These are phyloP conservation scores for Drosophila burlai DNA, from an alignment of 1,140 invertebrate species.

Conservation along the genomic window DNA sequence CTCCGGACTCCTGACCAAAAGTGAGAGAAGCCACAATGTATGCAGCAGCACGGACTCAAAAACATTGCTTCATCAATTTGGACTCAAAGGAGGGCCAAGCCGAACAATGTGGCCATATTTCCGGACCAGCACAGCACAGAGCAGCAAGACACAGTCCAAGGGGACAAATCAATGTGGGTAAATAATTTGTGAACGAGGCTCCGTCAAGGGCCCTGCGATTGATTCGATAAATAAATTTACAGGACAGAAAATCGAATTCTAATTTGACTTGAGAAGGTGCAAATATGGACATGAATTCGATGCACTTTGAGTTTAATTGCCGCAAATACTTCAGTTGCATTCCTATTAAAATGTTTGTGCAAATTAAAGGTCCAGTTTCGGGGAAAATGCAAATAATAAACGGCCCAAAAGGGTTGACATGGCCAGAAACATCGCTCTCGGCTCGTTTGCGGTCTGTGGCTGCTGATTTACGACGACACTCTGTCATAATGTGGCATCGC, in stretches of 20 bases:
- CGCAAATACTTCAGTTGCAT: slow-evolving; percentile 13
- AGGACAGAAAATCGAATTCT: slow-evolving; percentile 35
- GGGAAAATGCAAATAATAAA: slow-evolving; percentile 19
- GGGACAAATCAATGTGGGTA: slow-evolving; percentile 44
- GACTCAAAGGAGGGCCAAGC: slow-evolving; percentile 7
- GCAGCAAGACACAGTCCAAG: slow-evolving; percentile 9
- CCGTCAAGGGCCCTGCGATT: slow-evolving; percentile 27
- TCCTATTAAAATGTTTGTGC: slow-evolving; percentile 24
- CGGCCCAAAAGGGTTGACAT: slow-evolving; percentile 15
- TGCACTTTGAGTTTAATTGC: slow-evolving; percentile 14
- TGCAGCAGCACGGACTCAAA: slow-evolving; percentile 33
- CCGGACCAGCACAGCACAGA: slow-evolving; percentile 1
- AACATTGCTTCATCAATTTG: slow-evolving; percentile 39
- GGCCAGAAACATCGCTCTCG: slow-evolving; percentile 23
- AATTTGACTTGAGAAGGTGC: slow-evolving; percentile 23
- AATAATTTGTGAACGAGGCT: slow-evolving; percentile 24
- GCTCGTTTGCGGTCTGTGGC: slow-evolving; percentile 52
- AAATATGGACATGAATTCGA: slow-evolving; percentile 9
- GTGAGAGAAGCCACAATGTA: slow-evolving; percentile 13
- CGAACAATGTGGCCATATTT: slow-evolving; percentile 27
- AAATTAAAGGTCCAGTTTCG: slow-evolving; percentile 20
- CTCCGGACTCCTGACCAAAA: slow-evolving; percentile 10
- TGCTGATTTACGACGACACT: slow-evolving; percentile 55
- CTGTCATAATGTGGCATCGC: slow-evolving; percentile 55
- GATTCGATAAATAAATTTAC: slow-evolving; percentile 49